Percentiles rank a stretch among this genome's conserved stretches.
Conservation (phyloP, 2,113 vertebrate genomes). For the Cyrtonyx montezumae region DNA sequence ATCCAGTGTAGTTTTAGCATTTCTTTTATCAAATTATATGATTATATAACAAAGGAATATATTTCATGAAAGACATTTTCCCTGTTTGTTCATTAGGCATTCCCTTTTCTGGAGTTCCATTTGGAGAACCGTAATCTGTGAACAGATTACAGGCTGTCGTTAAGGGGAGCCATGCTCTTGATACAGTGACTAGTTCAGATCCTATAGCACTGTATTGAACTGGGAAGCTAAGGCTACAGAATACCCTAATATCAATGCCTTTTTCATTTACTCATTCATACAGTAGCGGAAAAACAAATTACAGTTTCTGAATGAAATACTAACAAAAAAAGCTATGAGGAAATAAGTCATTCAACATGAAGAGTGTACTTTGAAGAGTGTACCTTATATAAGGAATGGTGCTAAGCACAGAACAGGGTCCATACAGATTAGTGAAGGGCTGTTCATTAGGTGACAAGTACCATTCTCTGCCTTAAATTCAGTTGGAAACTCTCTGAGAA, state of each 20-base stretch:
- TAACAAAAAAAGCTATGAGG: neutral
- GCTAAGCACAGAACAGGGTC: neutral
- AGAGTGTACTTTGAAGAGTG: neutral
- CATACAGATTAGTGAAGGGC: neutral
- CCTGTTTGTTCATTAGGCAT: neutral
- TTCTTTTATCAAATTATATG: neutral
- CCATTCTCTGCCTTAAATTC: neutral
- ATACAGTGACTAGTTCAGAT: neutral
- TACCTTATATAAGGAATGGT: neutral
- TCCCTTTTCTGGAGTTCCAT: neutral
- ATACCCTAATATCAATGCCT: neutral
- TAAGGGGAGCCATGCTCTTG: neutral
- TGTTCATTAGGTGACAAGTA: neutral
- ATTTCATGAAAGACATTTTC: neutral
- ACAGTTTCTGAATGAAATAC: neutral
- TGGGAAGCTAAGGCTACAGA: neutral
- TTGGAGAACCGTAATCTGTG: neutral
- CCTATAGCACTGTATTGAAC: neutral
- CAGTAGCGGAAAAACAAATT: neutral
- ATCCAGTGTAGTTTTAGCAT: neutral
- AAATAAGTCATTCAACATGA: neutral
- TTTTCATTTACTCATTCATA: neutral
- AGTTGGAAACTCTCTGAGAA: neutral
- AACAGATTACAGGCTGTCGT: neutral
- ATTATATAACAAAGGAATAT: neutral